Evolutionary conservation across 2,797 vertebrate genomes (phyloP).

Genomic region (Sebastes matsubarae): DNA sequence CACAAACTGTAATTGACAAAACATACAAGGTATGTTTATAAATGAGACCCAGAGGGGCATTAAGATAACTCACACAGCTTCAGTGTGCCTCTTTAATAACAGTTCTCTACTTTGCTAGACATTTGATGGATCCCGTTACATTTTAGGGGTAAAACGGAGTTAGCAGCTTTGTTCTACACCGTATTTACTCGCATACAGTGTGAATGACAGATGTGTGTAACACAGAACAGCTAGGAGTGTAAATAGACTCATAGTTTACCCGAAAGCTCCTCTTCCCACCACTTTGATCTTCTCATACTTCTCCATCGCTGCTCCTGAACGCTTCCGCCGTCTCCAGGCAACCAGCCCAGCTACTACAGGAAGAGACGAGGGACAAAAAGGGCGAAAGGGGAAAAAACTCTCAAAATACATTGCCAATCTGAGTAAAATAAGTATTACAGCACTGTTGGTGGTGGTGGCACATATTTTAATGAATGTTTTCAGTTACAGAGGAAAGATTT

Average conservation of each 20-base stretch:
- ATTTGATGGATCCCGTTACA: constrained; percentile 21
- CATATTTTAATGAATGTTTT: background rate
- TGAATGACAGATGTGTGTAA: background rate
- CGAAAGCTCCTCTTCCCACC: constrained; percentile 97
- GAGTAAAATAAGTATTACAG: accelerated
- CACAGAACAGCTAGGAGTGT: background rate
- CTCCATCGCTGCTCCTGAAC: constrained; percentile 86
- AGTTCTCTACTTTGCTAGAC: background rate
- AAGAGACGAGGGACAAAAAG: constrained; percentile 65
- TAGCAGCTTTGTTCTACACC: background rate
- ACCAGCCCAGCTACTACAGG: constrained; percentile 76
- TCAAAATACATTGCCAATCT: no score
- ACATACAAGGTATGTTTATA: background rate
- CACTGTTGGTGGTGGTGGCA: no score
- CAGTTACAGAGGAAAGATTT: background rate
- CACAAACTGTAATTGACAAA: background rate
- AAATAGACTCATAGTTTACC: constrained; percentile 82
- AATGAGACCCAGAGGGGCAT: background rate
- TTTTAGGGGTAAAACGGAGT: background rate
- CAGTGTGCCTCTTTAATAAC: background rate
- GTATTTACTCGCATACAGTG: background rate
- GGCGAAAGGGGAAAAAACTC: background rate
- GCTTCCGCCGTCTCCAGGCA: constrained; percentile 78
- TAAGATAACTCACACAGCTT: background rate
- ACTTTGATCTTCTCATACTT: constrained; percentile 98